A percentile compares a stretch with the other conserved stretches of the same genome.
phyloP scores from a whole-genome alignment of 2,113 vertebrate species.

The Gnathonemus longibarbis region DNA sequence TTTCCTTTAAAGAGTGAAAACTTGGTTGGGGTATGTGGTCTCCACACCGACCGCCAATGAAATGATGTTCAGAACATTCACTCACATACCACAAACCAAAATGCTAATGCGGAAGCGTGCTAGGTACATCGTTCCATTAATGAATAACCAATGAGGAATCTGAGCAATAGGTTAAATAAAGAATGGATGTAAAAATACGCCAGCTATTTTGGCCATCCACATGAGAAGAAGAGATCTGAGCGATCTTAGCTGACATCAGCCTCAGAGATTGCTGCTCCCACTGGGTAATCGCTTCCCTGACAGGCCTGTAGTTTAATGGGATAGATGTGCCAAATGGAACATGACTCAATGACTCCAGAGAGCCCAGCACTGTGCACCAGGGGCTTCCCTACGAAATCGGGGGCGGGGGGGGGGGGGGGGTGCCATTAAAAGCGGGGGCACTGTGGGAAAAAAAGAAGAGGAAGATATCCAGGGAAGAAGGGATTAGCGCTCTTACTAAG shows the following conservation, averaged over 20 bases:
- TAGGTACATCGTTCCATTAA: not conserved
- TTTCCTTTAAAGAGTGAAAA: not conserved
- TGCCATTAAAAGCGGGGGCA: not conserved
- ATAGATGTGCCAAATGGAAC: not conserved
- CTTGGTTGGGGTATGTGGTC: not conserved
- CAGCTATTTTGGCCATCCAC: not conserved
- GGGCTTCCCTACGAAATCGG: not conserved
- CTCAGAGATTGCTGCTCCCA: not conserved
- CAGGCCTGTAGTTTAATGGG: not conserved
- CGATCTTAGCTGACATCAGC: not conserved
- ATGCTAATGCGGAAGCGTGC: not conserved
- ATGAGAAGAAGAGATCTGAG: not conserved
- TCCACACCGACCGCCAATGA: not conserved
- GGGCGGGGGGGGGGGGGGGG: not conserved
- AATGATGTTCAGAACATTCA: not conserved
- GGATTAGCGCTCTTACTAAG: too few relatives aligned
- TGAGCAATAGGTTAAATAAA: not conserved
- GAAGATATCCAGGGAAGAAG: not conserved
- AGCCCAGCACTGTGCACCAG: not conserved
- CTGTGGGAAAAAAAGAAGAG: conserved; percentile 7
- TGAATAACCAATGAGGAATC: not conserved
- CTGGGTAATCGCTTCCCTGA: not conserved
- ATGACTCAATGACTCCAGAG: conserved; percentile 12
- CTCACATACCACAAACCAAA: not conserved
- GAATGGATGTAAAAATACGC: not conserved